Percentiles rank a stretch among this genome's conserved stretches.
phyloP scores from a whole-genome alignment of 2,888 invertebrate species.

The Epirrita christyi region DNA sequence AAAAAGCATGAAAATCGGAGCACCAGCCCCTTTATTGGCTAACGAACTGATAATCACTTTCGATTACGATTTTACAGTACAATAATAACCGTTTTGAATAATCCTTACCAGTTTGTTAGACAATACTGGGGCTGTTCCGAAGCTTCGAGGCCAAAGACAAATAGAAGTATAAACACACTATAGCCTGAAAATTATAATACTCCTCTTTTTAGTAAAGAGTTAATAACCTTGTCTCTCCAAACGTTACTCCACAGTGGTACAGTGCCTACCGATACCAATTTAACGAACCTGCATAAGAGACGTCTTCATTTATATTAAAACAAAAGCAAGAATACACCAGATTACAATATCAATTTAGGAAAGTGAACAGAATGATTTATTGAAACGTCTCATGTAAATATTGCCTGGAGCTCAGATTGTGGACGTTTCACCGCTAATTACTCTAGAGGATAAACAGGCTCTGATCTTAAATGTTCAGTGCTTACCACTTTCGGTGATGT shows the following conservation, averaged over 20 bases:
- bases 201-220: neutral
- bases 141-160: no score
- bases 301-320: conserved; percentile 82
- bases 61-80: no score
- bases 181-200: neutral
- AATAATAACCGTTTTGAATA: no score
- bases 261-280: conserved; percentile 73
- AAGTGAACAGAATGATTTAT: conserved; percentile 82
- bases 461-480: no score
- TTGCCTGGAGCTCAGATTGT: conserved; percentile 45
- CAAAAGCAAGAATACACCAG: conserved; percentile 72
- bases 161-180: no score
- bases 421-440: conserved; percentile 59
- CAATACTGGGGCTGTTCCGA: no score
- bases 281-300: conserved; percentile 79
- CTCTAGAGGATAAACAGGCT: conserved; percentile 35
- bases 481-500: no score
- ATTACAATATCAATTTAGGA: conserved; percentile 85
- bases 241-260: conserved; percentile 51
- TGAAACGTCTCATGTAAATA: conserved; percentile 74
- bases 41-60: no score
- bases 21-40: no score
- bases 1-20: no score
- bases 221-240: conserved; percentile 17
- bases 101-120: no score